Evolutionary conservation across 2,797 vertebrate genomes (phyloP), one percentile per base, ranked within the genome.

Genomic region (Amphiprion clarkii): DNA sequence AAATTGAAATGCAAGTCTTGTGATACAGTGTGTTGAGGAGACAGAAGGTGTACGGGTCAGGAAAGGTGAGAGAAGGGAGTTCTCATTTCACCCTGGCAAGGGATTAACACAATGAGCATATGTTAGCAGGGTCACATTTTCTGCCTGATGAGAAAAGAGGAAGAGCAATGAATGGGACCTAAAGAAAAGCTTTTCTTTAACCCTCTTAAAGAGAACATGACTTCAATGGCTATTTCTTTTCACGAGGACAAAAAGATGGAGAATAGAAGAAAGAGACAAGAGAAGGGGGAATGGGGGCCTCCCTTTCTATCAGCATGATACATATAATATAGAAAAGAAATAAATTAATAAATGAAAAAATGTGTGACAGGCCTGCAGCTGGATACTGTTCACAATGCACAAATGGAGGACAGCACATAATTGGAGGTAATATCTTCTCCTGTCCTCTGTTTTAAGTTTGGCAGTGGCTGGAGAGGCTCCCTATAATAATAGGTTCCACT

Each of bases 1-100:
- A 91, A 93, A 93, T 88, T 89, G 79, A 91, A 88, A 92, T 89
- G 87, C 85, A 88, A 87, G 86, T 81, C 87, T 78, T 84, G 77
- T 91, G 88, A 91, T 91, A 82, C 79, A 88, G 76, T 74, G 69
- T 58, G 69, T 60, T 84, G 83, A 84, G 71, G 71, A 79, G 85
- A 82, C 76, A 74, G 70, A 78, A 68, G 67, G 60, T 73, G 53
- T 69, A 23, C 0, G 44, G 83, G 79, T 90, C 83, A 86, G 63
- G 79, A 79, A 79, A 89, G 87, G 89, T 88, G 83, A 84, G 56
- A 73, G 57, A 81, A 53, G 74, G 79, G 81, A 89, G 71, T 76
- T 86, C 70, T 91, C 81, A 89, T 90, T 90, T 89, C 81, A 78
- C 51, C 71, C 79, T 48, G 57, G 58, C 80, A 78, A 71, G 79